Base-by-base conservation (phyloP, 2,888 invertebrate genomes). In the Ochropleura plecta region DNA sequence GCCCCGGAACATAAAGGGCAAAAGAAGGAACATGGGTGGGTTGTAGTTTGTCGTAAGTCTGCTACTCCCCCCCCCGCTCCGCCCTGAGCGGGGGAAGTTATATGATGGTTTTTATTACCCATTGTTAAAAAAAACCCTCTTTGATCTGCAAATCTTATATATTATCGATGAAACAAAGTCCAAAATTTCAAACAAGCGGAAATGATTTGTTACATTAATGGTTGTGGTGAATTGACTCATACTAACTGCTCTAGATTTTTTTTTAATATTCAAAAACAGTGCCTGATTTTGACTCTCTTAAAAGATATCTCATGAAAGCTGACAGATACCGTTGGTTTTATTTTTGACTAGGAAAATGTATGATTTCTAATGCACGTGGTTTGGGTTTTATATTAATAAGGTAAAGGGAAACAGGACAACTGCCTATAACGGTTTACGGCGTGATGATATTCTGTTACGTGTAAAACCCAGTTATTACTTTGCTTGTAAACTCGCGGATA, bases 161-260 rank as follows among this genome's bases (percentile, higher is more conserved):
- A 30, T 30, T 30, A 30, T 30, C 30, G 30, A 30, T 30, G 30
- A 30, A 1, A 30, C 30, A 3, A 30, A 30, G 30, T 30, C 30
- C 30, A 30, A 30, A 30, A 3, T 30, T 30, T 30, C 30, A 30
- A 30, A 30, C 30, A 30, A 30, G 30, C 30, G 16, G 16, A 42
- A 48, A 70, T 51, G 8, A 63, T 66, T 12, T 64, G 64, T 70
- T 40, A 72, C 14, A 73, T 72, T 78, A 75, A 78, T 40, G 70
- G 76, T 81, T 84, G 76, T 77, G 81, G 70, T 86, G 78, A 77
- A 64, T 73, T 78, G 63, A 74, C 42, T 83, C 12, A 70, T 75
- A 87, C 78, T 88, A 88, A 86, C 82, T 66, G 40, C 64, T 53
- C 18, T 66, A 20, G 30, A 68, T 51, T 64, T 49, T 75, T 65